phyloP scores from a whole-genome alignment of 37 sponge, comb jelly and placozoan genomes.

The Mnemiopsis leidyi region DNA sequence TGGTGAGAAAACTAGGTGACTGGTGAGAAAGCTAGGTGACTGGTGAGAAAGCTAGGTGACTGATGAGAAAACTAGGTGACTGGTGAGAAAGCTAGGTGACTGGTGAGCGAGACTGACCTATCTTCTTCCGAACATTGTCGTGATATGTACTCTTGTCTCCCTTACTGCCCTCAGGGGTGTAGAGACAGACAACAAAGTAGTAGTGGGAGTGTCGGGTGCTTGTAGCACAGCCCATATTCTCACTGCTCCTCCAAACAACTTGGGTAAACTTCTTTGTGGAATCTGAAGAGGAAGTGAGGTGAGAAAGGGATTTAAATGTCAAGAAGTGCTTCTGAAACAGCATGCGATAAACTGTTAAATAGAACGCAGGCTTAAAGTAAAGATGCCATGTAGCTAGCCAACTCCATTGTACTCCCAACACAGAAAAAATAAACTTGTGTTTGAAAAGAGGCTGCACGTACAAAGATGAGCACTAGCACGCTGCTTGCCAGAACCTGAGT shows the following conservation, averaged over 20 bases:
- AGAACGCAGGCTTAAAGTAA: not conserved
- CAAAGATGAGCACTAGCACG: not conserved
- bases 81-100: too few species aligned
- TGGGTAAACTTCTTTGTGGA: slow-evolving; percentile 23
- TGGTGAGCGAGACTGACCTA: slow-evolving; percentile 19
- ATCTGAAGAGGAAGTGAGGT: too few species aligned
- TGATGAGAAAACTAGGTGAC: not conserved
- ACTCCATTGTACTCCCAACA: too few species aligned
- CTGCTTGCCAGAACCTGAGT: slow-evolving; percentile 11
- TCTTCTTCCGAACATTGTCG: slow-evolving; percentile 34
- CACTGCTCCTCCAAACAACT: not conserved
- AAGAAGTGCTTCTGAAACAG: too few species aligned
- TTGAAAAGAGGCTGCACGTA: slow-evolving; percentile 29
- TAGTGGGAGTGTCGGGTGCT: not conserved
- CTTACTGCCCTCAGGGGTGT: slow-evolving; percentile 1
- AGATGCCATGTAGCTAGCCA: too few species aligned
- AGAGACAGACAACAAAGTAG: slow-evolving; percentile 47
- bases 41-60: not conserved
- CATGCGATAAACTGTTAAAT: not conserved
- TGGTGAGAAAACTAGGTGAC: not conserved
- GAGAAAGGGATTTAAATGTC: too few species aligned
- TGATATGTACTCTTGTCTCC: not conserved
- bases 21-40: not conserved
- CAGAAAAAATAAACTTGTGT: too few species aligned
- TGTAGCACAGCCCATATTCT: not conserved